Conservation (phyloP, 2,797 vertebrate species). For the Orientallactaga sibirica region DNA sequence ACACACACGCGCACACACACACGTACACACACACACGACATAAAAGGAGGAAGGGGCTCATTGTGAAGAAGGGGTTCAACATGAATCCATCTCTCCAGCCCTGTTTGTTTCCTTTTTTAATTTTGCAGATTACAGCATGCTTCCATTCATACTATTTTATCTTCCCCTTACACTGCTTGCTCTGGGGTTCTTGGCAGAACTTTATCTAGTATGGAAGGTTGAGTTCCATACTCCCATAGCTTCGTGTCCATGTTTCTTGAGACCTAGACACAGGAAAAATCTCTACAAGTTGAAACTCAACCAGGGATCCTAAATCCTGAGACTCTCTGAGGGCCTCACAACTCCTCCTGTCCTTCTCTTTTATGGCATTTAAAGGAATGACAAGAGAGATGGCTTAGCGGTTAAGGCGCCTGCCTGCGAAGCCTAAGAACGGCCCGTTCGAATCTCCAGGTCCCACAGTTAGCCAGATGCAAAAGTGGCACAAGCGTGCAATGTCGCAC, state of each 20-base stretch:
- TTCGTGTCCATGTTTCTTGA: neutral
- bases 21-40: neutral
- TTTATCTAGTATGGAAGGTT: neutral
- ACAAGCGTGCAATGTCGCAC: no score
- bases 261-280: neutral
- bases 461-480: no score
- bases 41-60: neutral
- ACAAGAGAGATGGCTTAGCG: neutral
- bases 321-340: neutral
- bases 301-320: neutral
- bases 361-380: neutral
- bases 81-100: no score
- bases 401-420: no score
- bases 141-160: neutral
- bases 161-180: neutral
- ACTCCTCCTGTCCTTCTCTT: neutral
- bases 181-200: neutral
- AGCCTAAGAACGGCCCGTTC: no score
- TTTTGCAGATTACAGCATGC: neutral
- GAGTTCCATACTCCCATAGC: neutral
- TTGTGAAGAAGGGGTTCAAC: no score
- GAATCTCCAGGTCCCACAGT: no score
- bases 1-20: neutral
- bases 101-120: neutral
- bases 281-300: neutral